Base-by-base conservation (phyloP, 2,797 vertebrate genomes). In the Hipposideros larvatus region DNA sequence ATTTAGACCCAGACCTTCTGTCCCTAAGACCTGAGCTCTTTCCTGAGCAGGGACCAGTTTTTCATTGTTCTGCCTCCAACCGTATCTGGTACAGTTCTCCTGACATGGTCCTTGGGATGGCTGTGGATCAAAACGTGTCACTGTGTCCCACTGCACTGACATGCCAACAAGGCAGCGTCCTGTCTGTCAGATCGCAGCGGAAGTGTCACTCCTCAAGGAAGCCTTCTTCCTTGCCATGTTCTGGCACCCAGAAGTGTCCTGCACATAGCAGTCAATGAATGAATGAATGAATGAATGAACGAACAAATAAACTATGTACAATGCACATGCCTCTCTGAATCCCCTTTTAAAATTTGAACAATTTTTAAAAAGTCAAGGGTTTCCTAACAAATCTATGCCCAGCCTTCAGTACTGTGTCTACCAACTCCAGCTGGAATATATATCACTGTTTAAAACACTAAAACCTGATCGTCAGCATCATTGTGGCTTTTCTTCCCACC, bases 291-390 rank as follows among this genome's bases (percentile, higher is more conserved):
- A 74, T 28, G 48, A 41, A 26, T 9, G 70, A 31, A 86, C 46
- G 51, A 70, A 48, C 13, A 26, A 82, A 73, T 24, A 24, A 80
- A 22, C 34, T n/a, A 75, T 19, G 2, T 28, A 59, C 4, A 8
- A 61, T 11, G 41, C 26, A 48, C 9, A 28, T 8, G 66, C 34
- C 11, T 68, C 65, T 80, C 71, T 74, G 51, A 74, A 92, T 66
- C 68, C 28, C 8, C 63, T 74, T 90, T 46, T 68, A 83, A 94
- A 63, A 85, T 90, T 0, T 77, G 78, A 96, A 80, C 63, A 78
- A 10, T 41, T 55, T 77, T 15, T 1, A 21, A 70, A 78, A 87
- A 84, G 28, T 31, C 68, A 74, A 41, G 4, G 0, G 0, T 57
- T 94, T 59, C 51, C 59, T 57, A 90, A 61, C 34, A 82, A 48